phyloP scores from a whole-genome alignment of 2,888 invertebrate genomes.

The Drosophila neonasuta region DNA sequence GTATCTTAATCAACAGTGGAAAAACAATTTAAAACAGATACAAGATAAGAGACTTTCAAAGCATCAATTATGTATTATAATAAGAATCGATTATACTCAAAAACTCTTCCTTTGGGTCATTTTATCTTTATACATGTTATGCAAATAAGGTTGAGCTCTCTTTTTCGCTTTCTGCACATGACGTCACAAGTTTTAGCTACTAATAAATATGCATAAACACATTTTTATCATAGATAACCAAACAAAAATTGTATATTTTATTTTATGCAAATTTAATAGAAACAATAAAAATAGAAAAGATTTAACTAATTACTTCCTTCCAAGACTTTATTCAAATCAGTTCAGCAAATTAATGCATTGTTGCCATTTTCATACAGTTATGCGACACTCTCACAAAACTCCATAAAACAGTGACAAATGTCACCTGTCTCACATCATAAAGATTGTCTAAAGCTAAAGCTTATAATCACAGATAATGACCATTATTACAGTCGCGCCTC shows the following conservation, averaged over 20 bases:
- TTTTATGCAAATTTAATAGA: neutral
- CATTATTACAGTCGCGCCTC: conserved; percentile 40
- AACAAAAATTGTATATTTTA: neutral
- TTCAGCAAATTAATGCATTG: conserved; percentile 7
- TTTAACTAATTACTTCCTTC: conserved; percentile 10
- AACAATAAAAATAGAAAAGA: conserved; percentile 1
- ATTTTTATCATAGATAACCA: conserved; percentile 5
- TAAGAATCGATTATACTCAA: neutral
- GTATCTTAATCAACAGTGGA: neutral
- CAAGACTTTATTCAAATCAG: conserved; percentile 9
- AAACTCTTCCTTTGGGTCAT: conserved; percentile 1
- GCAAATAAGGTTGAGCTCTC: neutral
- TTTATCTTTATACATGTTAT: neutral
- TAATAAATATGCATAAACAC: conserved; percentile 3
- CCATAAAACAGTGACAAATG: conserved; percentile 32
- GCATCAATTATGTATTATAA: neutral
- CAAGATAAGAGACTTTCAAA: neutral
- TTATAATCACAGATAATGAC: conserved; percentile 37
- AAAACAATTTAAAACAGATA: neutral
- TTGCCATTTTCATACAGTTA: conserved; percentile 5
- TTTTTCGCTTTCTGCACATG: conserved; percentile 4
- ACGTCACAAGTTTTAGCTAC: conserved; percentile 1
- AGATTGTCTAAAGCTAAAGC: conserved; percentile 30
- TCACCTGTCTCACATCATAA: conserved; percentile 35
- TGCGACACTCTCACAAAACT: neutral